Conservation (phyloP, 2,797 vertebrate species). For the Labroides dimidiatus region DNA sequence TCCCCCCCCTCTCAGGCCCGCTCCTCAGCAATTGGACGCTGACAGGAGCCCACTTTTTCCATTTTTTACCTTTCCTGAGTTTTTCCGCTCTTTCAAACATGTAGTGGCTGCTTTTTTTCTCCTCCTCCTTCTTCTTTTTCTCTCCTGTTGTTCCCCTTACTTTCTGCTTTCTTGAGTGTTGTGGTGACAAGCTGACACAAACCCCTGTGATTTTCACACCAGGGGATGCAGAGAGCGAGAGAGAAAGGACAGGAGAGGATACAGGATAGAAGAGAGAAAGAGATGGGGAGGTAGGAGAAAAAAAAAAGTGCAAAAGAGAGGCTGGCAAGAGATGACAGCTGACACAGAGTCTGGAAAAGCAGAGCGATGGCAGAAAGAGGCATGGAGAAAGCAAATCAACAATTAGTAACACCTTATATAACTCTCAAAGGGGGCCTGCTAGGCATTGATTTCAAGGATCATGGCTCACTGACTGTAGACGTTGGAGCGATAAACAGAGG, state of each 20-base stretch:
- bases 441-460: conserved; percentile 76
- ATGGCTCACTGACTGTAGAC: conserved; percentile 68
- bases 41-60: conserved; percentile 76
- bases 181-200: conserved; percentile 82
- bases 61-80: conserved; percentile 71
- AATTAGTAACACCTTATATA: conserved; percentile 83
- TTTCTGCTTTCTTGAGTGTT: conserved; percentile 69
- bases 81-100: conserved; percentile 67
- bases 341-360: conserved; percentile 62
- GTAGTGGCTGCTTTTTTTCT: conserved; percentile 49
- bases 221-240: conserved; percentile 65
- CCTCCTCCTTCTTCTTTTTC: neutral
- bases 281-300: conserved; percentile 49
- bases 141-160: conserved; percentile 38
- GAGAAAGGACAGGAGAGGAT: conserved; percentile 53
- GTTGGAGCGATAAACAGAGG: conserved; percentile 58
- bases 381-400: conserved; percentile 79
- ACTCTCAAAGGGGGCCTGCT: conserved; percentile 66
- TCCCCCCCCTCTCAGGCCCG: conserved; percentile 51
- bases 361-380: conserved; percentile 65
- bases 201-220: conserved; percentile 81
- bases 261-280: conserved; percentile 42
- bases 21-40: conserved; percentile 67
- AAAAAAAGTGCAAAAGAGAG: conserved; percentile 64
- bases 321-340: conserved; percentile 66